Percentiles rank a stretch among this genome's conserved stretches.
These are phyloP conservation scores for Sesia apiformis DNA, from an alignment of 2,888 invertebrate species.

Conservation along the genomic window DNA sequence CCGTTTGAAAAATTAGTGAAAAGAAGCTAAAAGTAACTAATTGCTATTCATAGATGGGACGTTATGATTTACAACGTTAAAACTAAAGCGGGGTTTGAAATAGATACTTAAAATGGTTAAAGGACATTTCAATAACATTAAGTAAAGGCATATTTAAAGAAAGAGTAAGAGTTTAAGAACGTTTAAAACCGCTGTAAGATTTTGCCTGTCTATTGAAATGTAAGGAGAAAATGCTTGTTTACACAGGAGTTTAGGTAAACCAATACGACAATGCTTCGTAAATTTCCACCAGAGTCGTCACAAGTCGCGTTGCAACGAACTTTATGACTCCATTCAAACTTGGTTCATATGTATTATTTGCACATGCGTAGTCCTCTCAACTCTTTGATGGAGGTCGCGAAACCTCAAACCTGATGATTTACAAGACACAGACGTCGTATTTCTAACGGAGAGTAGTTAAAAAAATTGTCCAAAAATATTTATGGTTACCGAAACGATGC, in stretches of 20 bases:
- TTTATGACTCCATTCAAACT: constrained; percentile 64
- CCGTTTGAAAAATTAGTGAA: too few species aligned
- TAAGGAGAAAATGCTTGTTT: constrained; percentile 29
- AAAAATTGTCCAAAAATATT: constrained; percentile 63
- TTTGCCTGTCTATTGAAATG: neutral
- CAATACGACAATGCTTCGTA: constrained; percentile 54
- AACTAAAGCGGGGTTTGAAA: too few species aligned
- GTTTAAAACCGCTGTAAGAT: too few species aligned
- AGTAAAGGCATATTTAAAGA: too few species aligned
- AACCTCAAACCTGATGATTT: constrained; percentile 62
- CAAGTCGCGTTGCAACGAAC: constrained; percentile 24
- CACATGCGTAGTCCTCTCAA: constrained; percentile 8
- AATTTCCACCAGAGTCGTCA: constrained; percentile 34
- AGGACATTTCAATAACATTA: too few species aligned
- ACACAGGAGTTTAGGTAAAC: constrained; percentile 49
- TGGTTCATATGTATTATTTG: constrained; percentile 5
- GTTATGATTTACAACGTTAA: too few species aligned
- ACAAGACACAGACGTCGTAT: constrained; percentile 42
- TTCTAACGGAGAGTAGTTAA: constrained; percentile 40
- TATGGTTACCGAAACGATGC: constrained; percentile 41
- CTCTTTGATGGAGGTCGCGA: constrained; percentile 44
- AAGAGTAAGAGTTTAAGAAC: too few species aligned
- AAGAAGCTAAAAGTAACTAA: too few species aligned
- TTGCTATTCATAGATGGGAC: too few species aligned
- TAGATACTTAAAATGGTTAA: too few species aligned